phyloP scores from a whole-genome alignment of 2,113 vertebrate genomes.

The Eupsittula cactorum region DNA sequence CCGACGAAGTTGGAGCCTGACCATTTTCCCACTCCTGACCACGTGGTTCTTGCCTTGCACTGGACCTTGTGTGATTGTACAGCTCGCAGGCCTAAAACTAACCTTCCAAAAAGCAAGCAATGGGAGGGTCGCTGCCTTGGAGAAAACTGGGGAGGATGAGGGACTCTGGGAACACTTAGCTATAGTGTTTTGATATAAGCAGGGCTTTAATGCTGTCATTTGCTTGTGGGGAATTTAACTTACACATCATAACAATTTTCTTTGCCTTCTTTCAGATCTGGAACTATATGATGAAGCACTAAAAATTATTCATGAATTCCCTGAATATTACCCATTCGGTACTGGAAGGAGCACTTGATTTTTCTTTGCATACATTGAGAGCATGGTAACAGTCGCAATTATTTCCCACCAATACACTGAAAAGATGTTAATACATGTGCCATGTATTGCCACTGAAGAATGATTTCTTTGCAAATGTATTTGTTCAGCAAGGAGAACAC shows the following conservation, averaged over 20 bases:
- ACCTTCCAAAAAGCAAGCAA: not conserved
- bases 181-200: not conserved
- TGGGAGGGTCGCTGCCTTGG: not conserved
- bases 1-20: not conserved
- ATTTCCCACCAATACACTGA: not conserved
- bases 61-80: not conserved
- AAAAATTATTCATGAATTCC: constrained; percentile 90
- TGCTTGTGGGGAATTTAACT: not conserved
- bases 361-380: not conserved
- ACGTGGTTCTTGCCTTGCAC: rapidly evolving
- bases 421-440: not conserved
- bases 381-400: not conserved
- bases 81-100: not conserved
- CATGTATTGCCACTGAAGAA: not conserved
- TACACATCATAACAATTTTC: not conserved
- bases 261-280: constrained; percentile 80
- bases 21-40: not conserved
- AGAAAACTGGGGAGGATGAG: not conserved
- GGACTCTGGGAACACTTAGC: not conserved
- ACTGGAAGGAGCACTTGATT: constrained; percentile 73
- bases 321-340: constrained; percentile 86
- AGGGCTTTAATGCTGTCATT: not conserved
- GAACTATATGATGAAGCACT: constrained; percentile 91
- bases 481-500: not conserved
- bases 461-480: not conserved